These are phyloP conservation scores for Pseudomyrmex sp. DNA, from an alignment of 1,140 invertebrate genomes.

Conservation along the genomic window DNA sequence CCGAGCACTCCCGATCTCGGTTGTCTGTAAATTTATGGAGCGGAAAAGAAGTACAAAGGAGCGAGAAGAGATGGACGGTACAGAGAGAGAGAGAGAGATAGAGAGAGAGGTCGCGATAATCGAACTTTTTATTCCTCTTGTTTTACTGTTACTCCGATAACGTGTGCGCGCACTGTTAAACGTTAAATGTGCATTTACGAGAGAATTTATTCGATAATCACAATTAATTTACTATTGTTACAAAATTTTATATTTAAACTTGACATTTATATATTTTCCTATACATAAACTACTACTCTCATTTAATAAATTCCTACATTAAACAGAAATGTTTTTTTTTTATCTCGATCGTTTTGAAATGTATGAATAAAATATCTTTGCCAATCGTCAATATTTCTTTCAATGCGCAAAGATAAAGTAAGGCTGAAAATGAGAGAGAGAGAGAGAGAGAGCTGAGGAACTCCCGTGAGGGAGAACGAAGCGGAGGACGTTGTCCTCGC, in stretches of 20 bases:
- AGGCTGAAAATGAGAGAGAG: not conserved
- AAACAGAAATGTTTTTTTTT: not conserved
- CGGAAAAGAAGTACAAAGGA: slow-evolving; percentile 63
- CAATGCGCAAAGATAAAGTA: not conserved
- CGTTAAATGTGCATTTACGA: too few species aligned
- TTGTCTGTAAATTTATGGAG: slow-evolving; percentile 57
- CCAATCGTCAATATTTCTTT: slow-evolving; percentile 9
- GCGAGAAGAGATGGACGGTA: slow-evolving; percentile 4
- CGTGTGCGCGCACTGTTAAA: not conserved
- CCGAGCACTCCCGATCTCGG: slow-evolving; percentile 55
- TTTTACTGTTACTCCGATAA: not conserved
- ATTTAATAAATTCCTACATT: not conserved
- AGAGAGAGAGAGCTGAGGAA: not conserved
- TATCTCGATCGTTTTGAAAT: not conserved
- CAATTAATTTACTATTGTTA: not conserved
- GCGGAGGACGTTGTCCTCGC: slow-evolving; percentile 69
- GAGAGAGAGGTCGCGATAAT: not conserved
- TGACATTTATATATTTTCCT: too few species aligned
- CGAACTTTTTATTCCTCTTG: slow-evolving; percentile 22
- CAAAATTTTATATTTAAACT: not conserved
- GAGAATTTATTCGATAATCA: too few species aligned
- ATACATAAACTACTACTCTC: too few species aligned
- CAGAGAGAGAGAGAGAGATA: slow-evolving; percentile 20
- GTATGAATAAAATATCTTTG: not conserved
- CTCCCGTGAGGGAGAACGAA: not conserved